These are phyloP conservation scores for Agrilus cyanescens DNA, from an alignment of 2,888 invertebrate genomes.

Conservation along the genomic window DNA sequence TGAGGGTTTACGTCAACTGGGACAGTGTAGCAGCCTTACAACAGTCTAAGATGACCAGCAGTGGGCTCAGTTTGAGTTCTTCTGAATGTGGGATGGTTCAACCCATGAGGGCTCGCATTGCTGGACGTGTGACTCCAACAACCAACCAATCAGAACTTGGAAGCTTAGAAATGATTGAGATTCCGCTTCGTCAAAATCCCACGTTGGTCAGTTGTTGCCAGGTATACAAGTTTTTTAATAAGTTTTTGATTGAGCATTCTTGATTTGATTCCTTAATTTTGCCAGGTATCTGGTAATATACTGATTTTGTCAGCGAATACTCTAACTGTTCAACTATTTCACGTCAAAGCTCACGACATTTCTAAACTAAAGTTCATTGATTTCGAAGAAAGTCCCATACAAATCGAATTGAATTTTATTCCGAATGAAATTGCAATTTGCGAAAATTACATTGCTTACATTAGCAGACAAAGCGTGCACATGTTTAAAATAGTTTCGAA, in stretches of 20 bases:
- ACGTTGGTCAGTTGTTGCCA: conserved; percentile 52
- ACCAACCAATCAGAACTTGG: conserved; percentile 47
- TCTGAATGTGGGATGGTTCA: conserved; percentile 38
- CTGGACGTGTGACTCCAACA: conserved; percentile 62
- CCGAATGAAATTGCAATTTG: conserved; percentile 48
- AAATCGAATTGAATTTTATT: conserved; percentile 50
- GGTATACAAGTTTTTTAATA: conserved; percentile 26
- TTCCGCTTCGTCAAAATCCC: conserved; percentile 50
- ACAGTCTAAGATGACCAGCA: conserved; percentile 36
- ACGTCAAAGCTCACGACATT: conserved; percentile 52
- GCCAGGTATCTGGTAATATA: conserved; percentile 33
- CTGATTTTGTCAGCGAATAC: conserved; percentile 34
- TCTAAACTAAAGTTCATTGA: conserved; percentile 57
- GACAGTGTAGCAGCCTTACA: conserved; percentile 41
- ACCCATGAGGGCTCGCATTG: conserved; percentile 56
- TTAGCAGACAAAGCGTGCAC: conserved; percentile 48
- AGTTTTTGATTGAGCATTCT: not conserved
- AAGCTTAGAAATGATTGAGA: conserved; percentile 60
- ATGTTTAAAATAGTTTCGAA: conserved; percentile 42
- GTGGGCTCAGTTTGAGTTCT: conserved; percentile 31
- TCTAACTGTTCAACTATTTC: conserved; percentile 45
- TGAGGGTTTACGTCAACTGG: conserved; percentile 68
- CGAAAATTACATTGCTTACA: conserved; percentile 56
- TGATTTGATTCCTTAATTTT: conserved; percentile 7
- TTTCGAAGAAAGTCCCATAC: conserved; percentile 54